A percentile compares a stretch with the other conserved stretches of the same genome.
Evolutionary conservation across 1,140 invertebrate species (phyloP).

Genomic region (Drosophila nebulosa): DNA sequence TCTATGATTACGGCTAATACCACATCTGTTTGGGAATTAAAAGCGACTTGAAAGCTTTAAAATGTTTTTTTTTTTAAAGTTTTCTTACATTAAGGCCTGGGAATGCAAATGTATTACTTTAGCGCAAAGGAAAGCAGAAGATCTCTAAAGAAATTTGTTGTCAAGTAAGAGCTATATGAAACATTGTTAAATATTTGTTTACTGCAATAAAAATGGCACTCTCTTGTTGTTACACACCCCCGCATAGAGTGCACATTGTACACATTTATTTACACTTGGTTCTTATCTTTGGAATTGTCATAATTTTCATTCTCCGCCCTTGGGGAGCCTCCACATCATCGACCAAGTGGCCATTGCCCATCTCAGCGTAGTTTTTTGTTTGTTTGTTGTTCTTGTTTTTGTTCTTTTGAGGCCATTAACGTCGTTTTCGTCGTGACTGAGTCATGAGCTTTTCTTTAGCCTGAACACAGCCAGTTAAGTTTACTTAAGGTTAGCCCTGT

Average conservation of each 20-base stretch:
- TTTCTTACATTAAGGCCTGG: too few species aligned
- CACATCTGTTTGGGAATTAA: too few species aligned
- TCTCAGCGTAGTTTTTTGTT: neutral
- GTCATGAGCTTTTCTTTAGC: conserved; percentile 59
- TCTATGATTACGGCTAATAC: too few species aligned
- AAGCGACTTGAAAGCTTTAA: too few species aligned
- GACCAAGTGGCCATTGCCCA: conserved; percentile 1
- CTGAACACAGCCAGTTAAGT: conserved; percentile 34
- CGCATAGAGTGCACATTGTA: conserved; percentile 14
- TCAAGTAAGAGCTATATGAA: too few species aligned
- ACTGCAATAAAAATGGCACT: neutral
- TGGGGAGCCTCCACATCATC: neutral
- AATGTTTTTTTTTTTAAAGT: too few species aligned
- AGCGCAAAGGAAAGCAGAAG: too few species aligned
- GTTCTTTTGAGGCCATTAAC: conserved; percentile 39
- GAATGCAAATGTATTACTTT: too few species aligned
- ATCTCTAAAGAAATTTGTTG: too few species aligned
- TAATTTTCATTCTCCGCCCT: conserved; percentile 24
- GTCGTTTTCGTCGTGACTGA: conserved; percentile 56
- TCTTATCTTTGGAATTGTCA: conserved; percentile 33
- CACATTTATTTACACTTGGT: conserved; percentile 35
- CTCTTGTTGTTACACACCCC: neutral
- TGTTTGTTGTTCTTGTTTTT: neutral
- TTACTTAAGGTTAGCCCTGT: conserved; percentile 54
- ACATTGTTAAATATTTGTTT: too few species aligned